Base-by-base conservation (phyloP, 92 coral and sea anemone genomes). In the Chrysogorgia sp. region DNA sequence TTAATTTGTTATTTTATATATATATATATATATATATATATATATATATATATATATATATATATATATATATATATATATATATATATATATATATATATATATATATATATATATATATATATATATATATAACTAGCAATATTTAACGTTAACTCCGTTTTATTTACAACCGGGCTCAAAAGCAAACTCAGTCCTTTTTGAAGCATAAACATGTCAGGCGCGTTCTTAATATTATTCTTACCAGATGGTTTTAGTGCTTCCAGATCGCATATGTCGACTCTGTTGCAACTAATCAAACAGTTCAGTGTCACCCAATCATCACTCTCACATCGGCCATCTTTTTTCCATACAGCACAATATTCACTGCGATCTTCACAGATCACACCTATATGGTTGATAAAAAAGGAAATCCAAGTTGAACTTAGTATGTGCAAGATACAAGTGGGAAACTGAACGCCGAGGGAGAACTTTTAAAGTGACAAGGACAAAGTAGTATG, bases 301-400 rank as follows among this genome's bases (percentile, higher is more conserved):
- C 77, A 71, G 31, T 71, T 71, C 3, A 14, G 28, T 8, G 22
- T 43, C 23, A 71, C 77, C 77, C 77, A 71, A 31, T 14, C 19
- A 31, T 71, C 77, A 2, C 21, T 3, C 19, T 52, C 43, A 22
- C 77, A 71, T 28, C 77, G 60, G 0, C 77, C 77, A 20, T 34
- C 62, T 0, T 71, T 31, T 30, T 28, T 26, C 61, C 62, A 71
- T 14, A 0, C 77, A 24, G 30, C 61, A 47, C 77, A 71, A 10
- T 5, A 10, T 1, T 71, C 29, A 19, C 25, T 19, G 19, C 77
- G 77, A 52, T 71, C 77, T 2, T 47, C 25, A 52, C 77, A 71
- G 33, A 71, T 30, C 25, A 71, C 77, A n/a, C 77, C 77, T 71
- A 24, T 9, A 13, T 29, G 17, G 33, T n/a, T n/a, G 9, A 52